Percentiles rank a stretch among this genome's conserved stretches.
Conservation (phyloP, 2,113 vertebrate genomes). For the Hystrix cristata region DNA sequence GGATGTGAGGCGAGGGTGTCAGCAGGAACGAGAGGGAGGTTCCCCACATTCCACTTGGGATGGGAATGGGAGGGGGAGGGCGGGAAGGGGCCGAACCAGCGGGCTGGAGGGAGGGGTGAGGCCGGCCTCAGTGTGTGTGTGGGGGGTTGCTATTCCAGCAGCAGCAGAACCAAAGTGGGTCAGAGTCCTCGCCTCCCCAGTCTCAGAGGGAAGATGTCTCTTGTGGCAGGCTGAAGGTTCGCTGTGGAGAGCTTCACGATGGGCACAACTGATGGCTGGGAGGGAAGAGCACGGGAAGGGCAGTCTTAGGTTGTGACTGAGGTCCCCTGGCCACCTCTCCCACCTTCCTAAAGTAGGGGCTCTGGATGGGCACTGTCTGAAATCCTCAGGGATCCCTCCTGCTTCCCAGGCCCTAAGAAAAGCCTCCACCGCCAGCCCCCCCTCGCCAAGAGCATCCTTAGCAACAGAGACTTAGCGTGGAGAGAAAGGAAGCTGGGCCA, state of each 20-base stretch:
- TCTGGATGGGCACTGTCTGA: background rate
- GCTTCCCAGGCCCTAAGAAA: background rate
- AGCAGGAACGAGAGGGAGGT: constrained; percentile 69
- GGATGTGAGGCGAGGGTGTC: constrained; percentile 69
- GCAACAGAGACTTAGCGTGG: background rate
- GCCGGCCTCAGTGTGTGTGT: background rate
- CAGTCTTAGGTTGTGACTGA: background rate
- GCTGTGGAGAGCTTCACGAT: background rate
- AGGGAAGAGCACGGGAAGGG: background rate
- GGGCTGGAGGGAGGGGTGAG: background rate
- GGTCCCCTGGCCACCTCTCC: background rate
- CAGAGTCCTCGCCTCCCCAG: background rate
- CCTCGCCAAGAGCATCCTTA: background rate
- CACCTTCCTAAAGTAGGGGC: background rate
- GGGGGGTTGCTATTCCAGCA: background rate
- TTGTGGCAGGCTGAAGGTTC: background rate
- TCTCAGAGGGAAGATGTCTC: background rate
- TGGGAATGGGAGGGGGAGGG: background rate
- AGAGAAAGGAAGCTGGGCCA: background rate
- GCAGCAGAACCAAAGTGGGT: background rate
- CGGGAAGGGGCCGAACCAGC: background rate
- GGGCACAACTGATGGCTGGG: background rate
- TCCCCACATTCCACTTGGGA: constrained; percentile 68
- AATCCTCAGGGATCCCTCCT: background rate
- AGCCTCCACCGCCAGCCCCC: background rate